Evolutionary conservation across 2,888 invertebrate genomes (phyloP).

Genomic region (Amorpha juglandis): DNA sequence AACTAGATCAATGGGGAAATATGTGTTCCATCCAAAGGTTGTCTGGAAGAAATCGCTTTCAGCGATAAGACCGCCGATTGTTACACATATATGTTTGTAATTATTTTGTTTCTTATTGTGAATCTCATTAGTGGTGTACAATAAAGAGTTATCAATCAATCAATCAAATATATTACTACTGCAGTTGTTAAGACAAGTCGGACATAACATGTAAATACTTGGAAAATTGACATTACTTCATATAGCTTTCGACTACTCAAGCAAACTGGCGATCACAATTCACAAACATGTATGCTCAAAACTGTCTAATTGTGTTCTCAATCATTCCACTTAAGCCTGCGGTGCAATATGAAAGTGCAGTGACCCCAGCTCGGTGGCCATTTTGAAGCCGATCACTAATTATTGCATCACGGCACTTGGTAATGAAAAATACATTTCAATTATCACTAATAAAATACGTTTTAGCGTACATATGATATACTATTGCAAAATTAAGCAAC

Average conservation of each 20-base stretch:
- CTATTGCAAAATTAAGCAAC: not conserved
- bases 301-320: constrained; percentile 41
- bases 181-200: no score
- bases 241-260: not conserved
- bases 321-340: constrained; percentile 47
- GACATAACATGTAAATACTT: no score
- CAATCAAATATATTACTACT: no score
- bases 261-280: not conserved
- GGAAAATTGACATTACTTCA: not conserved
- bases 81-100: no score
- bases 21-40: no score
- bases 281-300: constrained; percentile 19
- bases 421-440: constrained; percentile 35
- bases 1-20: no score
- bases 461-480: not conserved
- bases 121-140: no score
- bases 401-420: constrained; percentile 58
- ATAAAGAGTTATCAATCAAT: no score
- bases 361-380: constrained; percentile 51
- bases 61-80: no score
- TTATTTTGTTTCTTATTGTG: no score
- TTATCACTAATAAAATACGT: constrained; percentile 14
- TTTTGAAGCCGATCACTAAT: constrained; percentile 62
- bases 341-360: constrained; percentile 35
- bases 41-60: no score